A percentile compares a stretch with the other conserved stretches of the same genome.
These are phyloP conservation scores for Colletes gigas DNA, from an alignment of 1,140 invertebrate species.

Conservation along the genomic window DNA sequence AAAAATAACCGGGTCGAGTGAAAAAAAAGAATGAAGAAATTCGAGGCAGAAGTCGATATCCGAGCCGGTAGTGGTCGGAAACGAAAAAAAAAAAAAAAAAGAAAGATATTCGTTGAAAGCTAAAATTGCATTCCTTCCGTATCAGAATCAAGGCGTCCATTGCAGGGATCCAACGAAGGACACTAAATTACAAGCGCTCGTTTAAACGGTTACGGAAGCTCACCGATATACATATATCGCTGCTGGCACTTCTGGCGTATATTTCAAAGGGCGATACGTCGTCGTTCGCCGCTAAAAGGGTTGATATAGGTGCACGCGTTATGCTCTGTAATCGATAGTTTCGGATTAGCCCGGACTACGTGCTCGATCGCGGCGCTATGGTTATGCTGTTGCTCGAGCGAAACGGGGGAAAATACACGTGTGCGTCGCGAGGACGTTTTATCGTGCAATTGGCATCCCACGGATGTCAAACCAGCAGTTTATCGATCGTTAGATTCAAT, in stretches of 20 bases:
- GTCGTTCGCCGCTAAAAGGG: constrained; percentile 26
- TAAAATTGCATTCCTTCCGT: constrained; percentile 16
- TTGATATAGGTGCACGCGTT: constrained; percentile 46
- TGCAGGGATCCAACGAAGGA: not conserved
- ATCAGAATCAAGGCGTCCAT: constrained; percentile 8
- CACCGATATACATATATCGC: constrained; percentile 1
- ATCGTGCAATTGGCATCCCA: not conserved
- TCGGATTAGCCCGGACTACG: constrained; percentile 10
- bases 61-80: not conserved
- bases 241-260: constrained; percentile 3
- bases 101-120: not conserved
- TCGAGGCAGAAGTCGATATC: not conserved
- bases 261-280: constrained; percentile 36
- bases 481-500: too few relatives aligned
- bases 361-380: constrained; percentile 6
- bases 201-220: constrained; percentile 31
- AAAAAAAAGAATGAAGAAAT: not conserved
- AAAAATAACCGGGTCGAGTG: not conserved
- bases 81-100: not conserved
- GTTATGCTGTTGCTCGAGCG: not conserved
- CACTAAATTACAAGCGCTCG: constrained; percentile 20
- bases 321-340: constrained; percentile 50
- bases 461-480: too few relatives aligned
- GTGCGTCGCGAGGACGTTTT: not conserved
- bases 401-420: not conserved